These are phyloP conservation scores for Ceyx cyanopectus DNA, from an alignment of 2,113 vertebrate species.

Conservation along the genomic window DNA sequence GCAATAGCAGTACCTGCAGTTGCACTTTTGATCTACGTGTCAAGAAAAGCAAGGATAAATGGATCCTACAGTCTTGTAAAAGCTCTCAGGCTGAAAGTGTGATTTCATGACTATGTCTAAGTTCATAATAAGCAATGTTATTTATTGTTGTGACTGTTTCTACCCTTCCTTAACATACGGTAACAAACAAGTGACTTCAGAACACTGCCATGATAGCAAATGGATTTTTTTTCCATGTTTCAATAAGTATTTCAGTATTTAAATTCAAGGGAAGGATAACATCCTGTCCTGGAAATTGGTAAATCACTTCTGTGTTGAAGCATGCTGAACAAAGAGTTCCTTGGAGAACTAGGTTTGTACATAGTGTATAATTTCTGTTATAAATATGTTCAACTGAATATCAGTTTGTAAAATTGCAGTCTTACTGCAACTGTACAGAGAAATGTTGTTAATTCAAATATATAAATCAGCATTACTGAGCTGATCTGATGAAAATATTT, in stretches of 20 bases:
- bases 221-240: neutral
- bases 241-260: neutral
- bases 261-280: slow-evolving; percentile 1
- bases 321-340: neutral
- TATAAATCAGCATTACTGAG: neutral
- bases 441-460: neutral
- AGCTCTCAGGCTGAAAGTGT: slow-evolving; percentile 76
- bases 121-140: slow-evolving; percentile 8
- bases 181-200: neutral
- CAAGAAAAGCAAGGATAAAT: slow-evolving; percentile 77
- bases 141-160: slow-evolving; percentile 27
- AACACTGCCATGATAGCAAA: neutral
- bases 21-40: slow-evolving; percentile 74
- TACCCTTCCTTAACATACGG: neutral
- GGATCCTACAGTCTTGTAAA: slow-evolving; percentile 81
- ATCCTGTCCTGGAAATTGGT: neutral
- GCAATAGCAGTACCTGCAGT: slow-evolving; percentile 63
- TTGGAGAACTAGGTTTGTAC: slow-evolving; percentile 44
- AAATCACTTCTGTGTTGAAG: neutral
- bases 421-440: neutral
- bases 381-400: slow-evolving; percentile 19
- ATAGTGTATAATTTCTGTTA: slow-evolving; percentile 61
- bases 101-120: neutral
- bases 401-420: slow-evolving; percentile 18
- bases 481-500: neutral